Evolutionary conservation across 2,113 vertebrate species (phyloP).

Genomic region (Lynx canadensis): DNA sequence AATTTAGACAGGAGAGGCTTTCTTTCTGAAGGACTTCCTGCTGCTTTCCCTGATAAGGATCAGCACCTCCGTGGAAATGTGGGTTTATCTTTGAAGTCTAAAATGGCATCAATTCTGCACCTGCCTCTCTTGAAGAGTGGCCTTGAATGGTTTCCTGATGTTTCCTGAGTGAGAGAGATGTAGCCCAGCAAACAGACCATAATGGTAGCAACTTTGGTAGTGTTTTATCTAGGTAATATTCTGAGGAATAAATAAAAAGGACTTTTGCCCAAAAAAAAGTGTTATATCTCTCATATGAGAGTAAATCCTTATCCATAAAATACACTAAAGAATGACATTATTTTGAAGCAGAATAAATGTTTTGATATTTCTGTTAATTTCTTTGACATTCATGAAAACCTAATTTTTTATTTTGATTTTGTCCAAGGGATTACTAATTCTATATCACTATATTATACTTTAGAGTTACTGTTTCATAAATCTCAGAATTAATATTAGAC

Average conservation of each 20-base stretch:
- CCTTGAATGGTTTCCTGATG: slow-evolving; percentile 11
- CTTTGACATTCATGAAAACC: background rate
- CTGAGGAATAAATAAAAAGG: slow-evolving; percentile 38
- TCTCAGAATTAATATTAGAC: background rate
- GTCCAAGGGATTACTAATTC: background rate
- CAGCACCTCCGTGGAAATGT: slow-evolving; percentile 17
- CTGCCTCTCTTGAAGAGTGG: slow-evolving; percentile 54
- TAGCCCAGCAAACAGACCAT: background rate
- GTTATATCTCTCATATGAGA: background rate
- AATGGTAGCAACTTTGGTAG: background rate
- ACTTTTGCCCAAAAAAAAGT: background rate
- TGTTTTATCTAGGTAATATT: slow-evolving; percentile 19
- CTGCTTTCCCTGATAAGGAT: slow-evolving; percentile 39
- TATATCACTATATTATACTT: background rate
- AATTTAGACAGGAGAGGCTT: slow-evolving; percentile 57
- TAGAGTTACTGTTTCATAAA: slow-evolving; percentile 3
- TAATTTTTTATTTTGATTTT: background rate
- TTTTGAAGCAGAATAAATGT: slow-evolving; percentile 48
- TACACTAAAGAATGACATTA: background rate
- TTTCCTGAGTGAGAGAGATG: background rate
- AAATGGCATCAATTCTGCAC: slow-evolving; percentile 41
- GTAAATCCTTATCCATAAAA: slow-evolving; percentile 26
- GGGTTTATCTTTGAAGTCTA: slow-evolving; percentile 66
- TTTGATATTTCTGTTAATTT: slow-evolving; percentile 55
- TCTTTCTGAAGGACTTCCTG: slow-evolving; percentile 60